Conservation (phyloP, 2,113 vertebrate species). For the Guaruba guarouba region DNA sequence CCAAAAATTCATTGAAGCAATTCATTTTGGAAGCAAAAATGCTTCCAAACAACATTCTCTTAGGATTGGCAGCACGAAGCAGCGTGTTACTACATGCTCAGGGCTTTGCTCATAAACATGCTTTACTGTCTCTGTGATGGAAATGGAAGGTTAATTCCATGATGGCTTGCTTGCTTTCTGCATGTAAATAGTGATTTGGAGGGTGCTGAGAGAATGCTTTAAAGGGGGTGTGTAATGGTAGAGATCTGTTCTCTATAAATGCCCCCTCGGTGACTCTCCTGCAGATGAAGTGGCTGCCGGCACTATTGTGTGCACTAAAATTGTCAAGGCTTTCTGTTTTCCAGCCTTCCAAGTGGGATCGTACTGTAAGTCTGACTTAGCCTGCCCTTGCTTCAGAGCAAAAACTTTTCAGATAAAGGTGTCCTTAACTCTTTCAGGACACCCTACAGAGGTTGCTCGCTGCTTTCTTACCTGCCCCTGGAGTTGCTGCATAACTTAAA, state of each 20-base stretch:
- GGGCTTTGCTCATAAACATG: not conserved
- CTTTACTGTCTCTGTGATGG: not conserved
- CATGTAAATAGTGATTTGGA: not conserved
- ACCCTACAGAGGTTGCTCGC: not conserved
- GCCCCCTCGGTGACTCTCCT: not conserved
- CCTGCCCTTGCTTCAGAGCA: not conserved
- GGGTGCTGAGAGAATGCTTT: not conserved
- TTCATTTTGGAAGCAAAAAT: not conserved
- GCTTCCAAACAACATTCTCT: not conserved
- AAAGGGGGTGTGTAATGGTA: not conserved
- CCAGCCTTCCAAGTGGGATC: not conserved
- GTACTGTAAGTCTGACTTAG: not conserved
- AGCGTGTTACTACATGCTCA: not conserved
- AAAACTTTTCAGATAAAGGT: not conserved
- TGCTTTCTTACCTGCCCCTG: not conserved
- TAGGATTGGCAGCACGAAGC: not conserved
- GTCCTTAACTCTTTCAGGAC: not conserved
- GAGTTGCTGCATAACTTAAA: not conserved
- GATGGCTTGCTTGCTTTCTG: not conserved
- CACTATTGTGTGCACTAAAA: not conserved
- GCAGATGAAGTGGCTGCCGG: not conserved
- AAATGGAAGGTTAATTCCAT: not conserved
- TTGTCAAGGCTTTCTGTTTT: not conserved
- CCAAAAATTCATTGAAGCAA: not conserved
- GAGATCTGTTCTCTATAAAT: not conserved